A percentile compares a stretch with the other conserved stretches of the same genome.
Evolutionary conservation across 2,797 vertebrate species (phyloP).

Genomic region (Salarias fasciatus): DNA sequence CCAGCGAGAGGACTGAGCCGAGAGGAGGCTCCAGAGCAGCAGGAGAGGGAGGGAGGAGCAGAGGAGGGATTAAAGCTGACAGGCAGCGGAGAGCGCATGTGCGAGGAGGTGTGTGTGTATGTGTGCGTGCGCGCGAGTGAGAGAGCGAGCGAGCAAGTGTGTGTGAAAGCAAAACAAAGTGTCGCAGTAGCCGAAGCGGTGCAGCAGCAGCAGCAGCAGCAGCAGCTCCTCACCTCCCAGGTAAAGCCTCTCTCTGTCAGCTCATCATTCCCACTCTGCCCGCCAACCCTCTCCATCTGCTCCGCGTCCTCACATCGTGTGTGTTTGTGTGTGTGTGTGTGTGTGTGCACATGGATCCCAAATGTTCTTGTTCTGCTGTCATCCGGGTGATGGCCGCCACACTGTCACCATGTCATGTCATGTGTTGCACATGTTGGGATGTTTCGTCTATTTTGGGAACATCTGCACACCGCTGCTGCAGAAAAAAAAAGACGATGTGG

Average conservation of each 20-base stretch:
- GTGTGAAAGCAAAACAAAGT: constrained; percentile 81
- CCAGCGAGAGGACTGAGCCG: constrained; percentile 57
- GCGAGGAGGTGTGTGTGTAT: constrained; percentile 70
- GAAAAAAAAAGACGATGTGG: neutral
- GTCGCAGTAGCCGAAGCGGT: constrained; percentile 82
- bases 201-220: constrained; percentile 60
- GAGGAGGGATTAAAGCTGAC: constrained; percentile 51
- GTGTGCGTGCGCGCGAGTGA: constrained; percentile 32
- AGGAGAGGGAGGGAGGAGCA: constrained; percentile 7
- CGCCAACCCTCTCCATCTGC: constrained; percentile 9
- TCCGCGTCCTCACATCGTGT: neutral
- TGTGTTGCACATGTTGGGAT: constrained; percentile 3
- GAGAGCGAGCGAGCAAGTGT: constrained; percentile 25
- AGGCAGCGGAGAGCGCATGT: constrained; percentile 64
- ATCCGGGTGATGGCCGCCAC: neutral
- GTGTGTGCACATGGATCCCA: neutral
- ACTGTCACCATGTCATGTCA: neutral
- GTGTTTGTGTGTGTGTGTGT: neutral
- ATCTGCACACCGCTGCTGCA: constrained; percentile 34
- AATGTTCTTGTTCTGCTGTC: too few relatives aligned
- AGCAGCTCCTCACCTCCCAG: constrained; percentile 69
- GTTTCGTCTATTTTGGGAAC: constrained; percentile 46
- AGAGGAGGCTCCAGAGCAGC: constrained; percentile 37
- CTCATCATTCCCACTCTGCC: neutral
- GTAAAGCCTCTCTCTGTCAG: constrained; percentile 52